phyloP scores from a whole-genome alignment of 1,140 invertebrate species.

The Lasioglossum baleicum region DNA sequence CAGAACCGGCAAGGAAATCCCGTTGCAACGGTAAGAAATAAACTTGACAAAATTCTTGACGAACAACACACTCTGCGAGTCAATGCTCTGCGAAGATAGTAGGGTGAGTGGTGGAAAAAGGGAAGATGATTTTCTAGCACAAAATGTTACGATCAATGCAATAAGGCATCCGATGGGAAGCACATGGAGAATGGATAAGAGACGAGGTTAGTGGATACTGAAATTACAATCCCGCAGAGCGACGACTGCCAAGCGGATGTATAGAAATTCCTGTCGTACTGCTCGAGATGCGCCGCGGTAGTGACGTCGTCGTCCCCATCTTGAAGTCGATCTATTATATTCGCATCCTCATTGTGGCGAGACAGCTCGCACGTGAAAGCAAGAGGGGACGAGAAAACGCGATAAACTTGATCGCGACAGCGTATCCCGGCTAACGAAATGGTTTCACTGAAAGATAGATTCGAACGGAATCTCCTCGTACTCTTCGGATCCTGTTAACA shows the following conservation, averaged over 20 bases:
- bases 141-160: conserved; percentile 22
- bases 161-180: background rate
- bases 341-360: conserved; percentile 39
- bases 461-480: background rate
- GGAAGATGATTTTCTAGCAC: conserved; percentile 21
- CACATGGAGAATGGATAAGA: background rate
- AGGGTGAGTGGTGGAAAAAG: background rate
- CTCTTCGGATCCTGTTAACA: conserved; percentile 27
- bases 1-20: too few relatives aligned
- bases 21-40: too few relatives aligned
- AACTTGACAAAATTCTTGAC: too few relatives aligned
- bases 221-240: conserved; percentile 52
- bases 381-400: conserved; percentile 13
- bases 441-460: conserved; percentile 19
- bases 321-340: conserved; percentile 54
- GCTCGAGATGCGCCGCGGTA: conserved; percentile 31
- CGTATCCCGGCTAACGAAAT: conserved; percentile 19
- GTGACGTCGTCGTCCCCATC: conserved; percentile 18
- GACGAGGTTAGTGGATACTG: conserved; percentile 38
- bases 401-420: conserved; percentile 29
- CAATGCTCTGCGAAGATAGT: too few relatives aligned
- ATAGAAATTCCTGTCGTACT: conserved; percentile 44
- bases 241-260: conserved; percentile 39
- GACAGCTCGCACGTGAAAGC: conserved; percentile 23
- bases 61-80: too few relatives aligned